Evolutionary conservation across 2,888 invertebrate species (phyloP).

Genomic region (Chalcosyrphus nemorum): DNA sequence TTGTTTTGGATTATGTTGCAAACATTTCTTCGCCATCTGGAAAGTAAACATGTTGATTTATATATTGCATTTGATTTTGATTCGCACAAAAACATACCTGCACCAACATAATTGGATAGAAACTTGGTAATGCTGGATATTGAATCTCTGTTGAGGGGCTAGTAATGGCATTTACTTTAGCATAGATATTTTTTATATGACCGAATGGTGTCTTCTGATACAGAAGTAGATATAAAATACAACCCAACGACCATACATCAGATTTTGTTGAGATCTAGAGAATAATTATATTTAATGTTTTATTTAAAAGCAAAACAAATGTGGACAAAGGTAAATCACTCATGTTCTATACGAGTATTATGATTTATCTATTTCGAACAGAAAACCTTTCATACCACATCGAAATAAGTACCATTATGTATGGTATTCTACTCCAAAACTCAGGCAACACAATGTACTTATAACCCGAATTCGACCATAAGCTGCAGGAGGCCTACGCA

Average conservation of each 20-base stretch:
- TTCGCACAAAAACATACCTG: conserved; percentile 76
- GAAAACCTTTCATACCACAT: too few species aligned
- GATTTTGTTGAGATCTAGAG: conserved; percentile 92
- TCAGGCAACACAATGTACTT: too few species aligned
- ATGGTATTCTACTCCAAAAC: too few species aligned
- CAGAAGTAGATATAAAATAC: conserved; percentile 95
- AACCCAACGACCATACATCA: conserved; percentile 99
- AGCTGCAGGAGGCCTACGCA: conserved; percentile 34
- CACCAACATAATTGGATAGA: conserved; percentile 82
- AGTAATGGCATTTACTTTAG: conserved; percentile 90
- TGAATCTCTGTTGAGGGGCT: conserved; percentile 88
- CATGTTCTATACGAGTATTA: too few species aligned
- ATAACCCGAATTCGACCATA: too few species aligned
- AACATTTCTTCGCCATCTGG: conserved; percentile 80
- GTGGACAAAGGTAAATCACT: background rate
- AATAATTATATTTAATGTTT: background rate
- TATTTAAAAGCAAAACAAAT: background rate
- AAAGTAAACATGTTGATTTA: too few species aligned
- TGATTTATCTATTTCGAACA: too few species aligned
- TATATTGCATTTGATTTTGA: background rate
- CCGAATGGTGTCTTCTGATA: conserved; percentile 96
- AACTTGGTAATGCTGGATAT: conserved; percentile 85
- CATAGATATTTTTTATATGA: conserved; percentile 87
- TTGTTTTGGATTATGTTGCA: conserved; percentile 80
- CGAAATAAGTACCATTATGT: too few species aligned